Conservation (phyloP, 2,888 invertebrate genomes). For the Sisyra nigra region DNA sequence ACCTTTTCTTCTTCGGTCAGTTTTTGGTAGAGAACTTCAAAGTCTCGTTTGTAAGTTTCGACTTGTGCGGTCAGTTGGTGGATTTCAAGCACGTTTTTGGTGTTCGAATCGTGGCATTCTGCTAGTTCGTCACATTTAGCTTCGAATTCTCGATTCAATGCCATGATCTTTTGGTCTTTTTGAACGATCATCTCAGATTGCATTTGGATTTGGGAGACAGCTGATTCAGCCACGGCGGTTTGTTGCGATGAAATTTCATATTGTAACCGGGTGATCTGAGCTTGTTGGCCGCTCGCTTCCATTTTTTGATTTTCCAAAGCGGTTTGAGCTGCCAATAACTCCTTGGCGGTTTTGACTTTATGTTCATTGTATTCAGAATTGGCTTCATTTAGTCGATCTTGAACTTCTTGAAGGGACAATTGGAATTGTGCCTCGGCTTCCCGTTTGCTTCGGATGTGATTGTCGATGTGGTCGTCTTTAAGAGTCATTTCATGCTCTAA, state of each 20-base stretch:
- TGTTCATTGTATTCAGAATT: slow-evolving; percentile 13
- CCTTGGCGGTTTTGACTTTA: slow-evolving; percentile 6
- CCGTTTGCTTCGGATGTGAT: slow-evolving; percentile 8
- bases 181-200: slow-evolving; percentile 13
- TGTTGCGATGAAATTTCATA: slow-evolving; percentile 10
- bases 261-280: slow-evolving; percentile 12
- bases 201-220: slow-evolving; percentile 8
- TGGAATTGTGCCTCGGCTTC: slow-evolving; percentile 16
- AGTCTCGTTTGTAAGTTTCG: slow-evolving; percentile 11
- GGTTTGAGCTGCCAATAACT: slow-evolving; percentile 11
- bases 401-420: slow-evolving; percentile 22
- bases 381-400: slow-evolving; percentile 22
- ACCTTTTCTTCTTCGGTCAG: slow-evolving; percentile 30
- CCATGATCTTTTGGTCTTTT: slow-evolving; percentile 15
- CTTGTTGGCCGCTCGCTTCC: slow-evolving; percentile 4
- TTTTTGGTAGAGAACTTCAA: slow-evolving; percentile 21
- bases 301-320: background rate
- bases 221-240: slow-evolving; percentile 8
- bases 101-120: slow-evolving; percentile 12
- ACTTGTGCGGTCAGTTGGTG: slow-evolving; percentile 15
- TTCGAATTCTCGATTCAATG: slow-evolving; percentile 16
- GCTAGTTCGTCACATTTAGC: slow-evolving; percentile 17
- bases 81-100: slow-evolving; percentile 16
- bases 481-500: slow-evolving; percentile 19
- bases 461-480: slow-evolving; percentile 19